Evolutionary conservation across 1,140 invertebrate genomes (phyloP), one percentile per base, ranked within the genome.

Genomic region (Drosophila aff.): DNA sequence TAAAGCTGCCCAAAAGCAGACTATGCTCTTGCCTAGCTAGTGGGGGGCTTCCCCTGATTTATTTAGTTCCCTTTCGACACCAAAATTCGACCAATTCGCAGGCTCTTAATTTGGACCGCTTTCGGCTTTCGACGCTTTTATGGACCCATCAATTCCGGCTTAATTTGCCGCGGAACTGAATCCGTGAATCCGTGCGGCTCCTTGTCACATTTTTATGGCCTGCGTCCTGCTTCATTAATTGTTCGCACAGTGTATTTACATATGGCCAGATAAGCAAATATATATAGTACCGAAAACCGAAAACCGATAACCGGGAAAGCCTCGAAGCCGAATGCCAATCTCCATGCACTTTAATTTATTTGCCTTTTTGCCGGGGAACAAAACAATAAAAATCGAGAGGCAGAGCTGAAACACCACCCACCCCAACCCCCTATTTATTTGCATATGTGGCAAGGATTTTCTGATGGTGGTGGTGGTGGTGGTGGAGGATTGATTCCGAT

Each of bases 281-380:
- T 28, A 71, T 23, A 50, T 38, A 36, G 33, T 36, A 4, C 10
- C 31, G 2, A 33, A 33, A 53, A 4, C 10, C 31, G 2, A 33
- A 33, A 53, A 21, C 52, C 52, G 53, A 40, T 26, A 55, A n/a
- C 53, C 53, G 15, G 5, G 21, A 23, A 53, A 36, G 50, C 50
- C 31, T 36, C 50, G 52, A 23, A n/a, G 52, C 52, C 52, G 13
- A 55, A 52, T 58, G 57, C 63, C 74, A 66, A 76, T 61, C 66
- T 79, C 31, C 43, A 23, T 79, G 76, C 77, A 79, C 76, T 79
- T 79, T 79, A 79, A 79, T 79, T 79, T 79, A 79, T 79, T 79
- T 72, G 76, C 36, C 36, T 13, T 38, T 36, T 3, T 5, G 36
- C 66, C 63, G 9, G 36, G 28, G 46, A 64, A 63, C 11, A 58